Evolutionary conservation across 2,797 vertebrate species (phyloP), one percentile per base, ranked within the genome.

Genomic region (Fundulus diaphanus): DNA sequence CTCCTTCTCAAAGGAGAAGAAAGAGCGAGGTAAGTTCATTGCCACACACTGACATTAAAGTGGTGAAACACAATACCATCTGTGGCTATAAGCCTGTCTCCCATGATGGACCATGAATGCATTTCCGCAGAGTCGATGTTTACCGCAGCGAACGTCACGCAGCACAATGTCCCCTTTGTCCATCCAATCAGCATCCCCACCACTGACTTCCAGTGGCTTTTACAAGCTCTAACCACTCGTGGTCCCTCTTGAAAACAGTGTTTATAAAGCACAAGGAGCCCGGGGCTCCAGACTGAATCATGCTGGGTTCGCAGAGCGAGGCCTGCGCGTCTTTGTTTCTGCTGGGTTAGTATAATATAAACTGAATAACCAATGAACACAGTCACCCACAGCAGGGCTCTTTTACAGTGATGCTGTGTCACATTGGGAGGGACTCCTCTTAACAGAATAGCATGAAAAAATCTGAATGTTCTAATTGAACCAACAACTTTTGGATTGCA

Each of bases 1-100:
- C 86, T 96, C 94, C 4, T 95, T 96, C 69, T 96, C 96, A 0
- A 97, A 96, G 85, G 96, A 97, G 78, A 96, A 95, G 92, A 97
- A 96, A 80, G 96, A 96, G 87, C 91, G 95, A 88, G 95, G 95
- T 96, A 79, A 93, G 92, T 79, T 63, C 1, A 48, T n/a, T 11
- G 48, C 67, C 37, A n/a, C 72, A 24, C 65, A 31, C 27, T 18
- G 11, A 48, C 68, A 48, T 20, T n/a, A 52, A 51, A 68, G 49
- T 22, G 69, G 79, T 57, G 29, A 65, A 69, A 74, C 74, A 49
- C 13, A 0, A 68, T 27, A 13, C 52, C 1, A 0, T 72, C 20
- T 48, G 22, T 24, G 33, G 35, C 56, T 37, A 0, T 37, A n/a
- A 13, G 68, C 20, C 27, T 31, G 59, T 72, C 42, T 52, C 44